Conservation (phyloP, 2,888 invertebrate genomes). For the Desoria tigrina region DNA sequence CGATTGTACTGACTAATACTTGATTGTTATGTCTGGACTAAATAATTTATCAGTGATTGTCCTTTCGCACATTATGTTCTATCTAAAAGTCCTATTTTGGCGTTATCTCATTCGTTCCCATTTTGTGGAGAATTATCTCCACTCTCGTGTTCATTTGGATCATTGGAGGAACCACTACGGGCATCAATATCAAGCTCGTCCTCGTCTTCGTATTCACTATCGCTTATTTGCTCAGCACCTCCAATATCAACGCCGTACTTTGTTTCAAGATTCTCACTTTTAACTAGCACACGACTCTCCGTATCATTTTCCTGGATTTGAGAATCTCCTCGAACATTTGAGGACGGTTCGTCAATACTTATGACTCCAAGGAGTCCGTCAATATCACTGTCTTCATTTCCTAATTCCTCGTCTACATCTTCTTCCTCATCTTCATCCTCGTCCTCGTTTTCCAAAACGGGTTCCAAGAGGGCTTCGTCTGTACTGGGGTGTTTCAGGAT, state of each 20-base stretch:
- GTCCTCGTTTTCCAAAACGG: neutral
- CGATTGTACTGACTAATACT: too few relatives aligned
- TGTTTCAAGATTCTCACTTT: too few relatives aligned
- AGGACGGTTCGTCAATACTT: slow-evolving; percentile 15
- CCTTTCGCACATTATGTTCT: too few relatives aligned
- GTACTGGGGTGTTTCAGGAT: neutral
- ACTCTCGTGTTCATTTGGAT: slow-evolving; percentile 10
- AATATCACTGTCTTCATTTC: slow-evolving; percentile 11
- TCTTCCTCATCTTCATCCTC: slow-evolving; percentile 21
- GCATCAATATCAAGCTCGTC: neutral
- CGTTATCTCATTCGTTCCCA: too few relatives aligned
- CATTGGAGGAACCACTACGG: slow-evolving; percentile 2
- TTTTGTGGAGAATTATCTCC: neutral
- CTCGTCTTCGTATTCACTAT: too few relatives aligned
- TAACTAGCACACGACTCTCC: neutral
- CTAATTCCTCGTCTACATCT: slow-evolving; percentile 12
- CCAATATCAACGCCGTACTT: too few relatives aligned
- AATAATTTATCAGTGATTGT: too few relatives aligned
- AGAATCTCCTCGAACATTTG: neutral
- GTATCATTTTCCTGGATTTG: neutral
- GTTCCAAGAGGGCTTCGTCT: neutral
- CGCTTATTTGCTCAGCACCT: too few relatives aligned
- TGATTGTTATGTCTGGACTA: too few relatives aligned
- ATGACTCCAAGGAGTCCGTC: slow-evolving; percentile 7
- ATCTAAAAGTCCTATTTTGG: too few relatives aligned